phyloP scores from a whole-genome alignment of 2,888 invertebrate genomes.

The Ptychoptera albimana region DNA sequence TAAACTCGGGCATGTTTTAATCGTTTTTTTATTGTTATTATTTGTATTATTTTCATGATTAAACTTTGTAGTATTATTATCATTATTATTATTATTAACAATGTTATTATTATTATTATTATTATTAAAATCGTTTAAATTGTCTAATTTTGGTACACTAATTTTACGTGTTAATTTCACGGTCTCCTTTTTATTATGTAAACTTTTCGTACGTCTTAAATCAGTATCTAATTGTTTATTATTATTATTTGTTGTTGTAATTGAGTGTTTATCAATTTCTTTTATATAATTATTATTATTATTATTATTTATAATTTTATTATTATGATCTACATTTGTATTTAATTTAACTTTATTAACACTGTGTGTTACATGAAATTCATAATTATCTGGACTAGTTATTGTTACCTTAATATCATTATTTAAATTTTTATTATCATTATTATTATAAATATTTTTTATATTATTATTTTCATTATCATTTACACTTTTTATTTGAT shows the following conservation, averaged over 20 bases:
- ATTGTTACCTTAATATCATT: slow-evolving; percentile 21
- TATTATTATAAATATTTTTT: slow-evolving; percentile 3
- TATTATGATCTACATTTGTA: slow-evolving; percentile 14
- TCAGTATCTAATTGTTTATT: no score
- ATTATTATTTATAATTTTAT: slow-evolving; percentile 13
- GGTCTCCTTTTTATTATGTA: no score
- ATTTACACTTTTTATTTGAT: slow-evolving; percentile 5
- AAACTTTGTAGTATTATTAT: not conserved
- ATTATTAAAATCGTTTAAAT: no score
- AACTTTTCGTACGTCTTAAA: no score
- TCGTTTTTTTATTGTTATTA: slow-evolving; percentile 6
- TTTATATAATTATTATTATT: slow-evolving; percentile 17
- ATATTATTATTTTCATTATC: slow-evolving; percentile 5
- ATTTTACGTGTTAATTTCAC: no score
- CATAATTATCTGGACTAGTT: slow-evolving; percentile 27
- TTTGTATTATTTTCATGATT: not conserved
- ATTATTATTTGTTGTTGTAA: slow-evolving; percentile 1
- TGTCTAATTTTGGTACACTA: no score
- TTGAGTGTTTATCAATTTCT: slow-evolving; percentile 18
- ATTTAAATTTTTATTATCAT: slow-evolving; percentile 4
- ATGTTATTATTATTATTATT: no score
- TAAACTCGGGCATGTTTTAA: slow-evolving; percentile 16
- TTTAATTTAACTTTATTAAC: not conserved
- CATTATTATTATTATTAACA: no score
- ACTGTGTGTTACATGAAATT: slow-evolving; percentile 6